Conservation (phyloP, 2,113 vertebrate genomes). For the Pollachius pollachius region DNA sequence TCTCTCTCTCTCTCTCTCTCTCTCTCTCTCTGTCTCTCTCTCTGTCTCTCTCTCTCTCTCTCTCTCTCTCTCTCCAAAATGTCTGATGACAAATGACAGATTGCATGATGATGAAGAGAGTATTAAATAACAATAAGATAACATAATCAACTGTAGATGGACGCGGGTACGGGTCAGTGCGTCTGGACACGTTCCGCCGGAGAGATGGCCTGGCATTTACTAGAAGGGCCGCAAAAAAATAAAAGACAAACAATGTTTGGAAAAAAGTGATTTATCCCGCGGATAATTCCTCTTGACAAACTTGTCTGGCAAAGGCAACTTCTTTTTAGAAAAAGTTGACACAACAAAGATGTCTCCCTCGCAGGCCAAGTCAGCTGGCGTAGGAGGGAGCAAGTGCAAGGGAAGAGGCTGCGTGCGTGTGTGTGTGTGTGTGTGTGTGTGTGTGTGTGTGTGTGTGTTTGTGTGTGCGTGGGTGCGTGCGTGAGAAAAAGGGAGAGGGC, state of each 20-base stretch:
- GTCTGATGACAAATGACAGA: conserved; percentile 26
- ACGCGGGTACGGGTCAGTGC: conserved; percentile 24
- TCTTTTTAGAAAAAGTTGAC: conserved; percentile 38
- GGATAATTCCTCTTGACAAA: conserved; percentile 43
- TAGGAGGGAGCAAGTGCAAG: neutral
- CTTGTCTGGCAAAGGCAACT: conserved; percentile 42
- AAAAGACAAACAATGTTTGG: conserved; percentile 42
- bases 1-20: conserved; percentile 2
- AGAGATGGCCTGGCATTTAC: conserved; percentile 31
- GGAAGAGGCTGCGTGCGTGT: conserved; percentile 26
- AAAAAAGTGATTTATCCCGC: conserved; percentile 49
- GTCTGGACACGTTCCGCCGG: conserved; percentile 27
- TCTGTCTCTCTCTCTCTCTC: neutral
- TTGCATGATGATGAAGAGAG: conserved; percentile 15
- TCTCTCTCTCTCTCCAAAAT: conserved; percentile 6
- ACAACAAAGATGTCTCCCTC: conserved; percentile 47
- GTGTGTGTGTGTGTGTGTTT: no score
- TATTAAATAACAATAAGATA: neutral
- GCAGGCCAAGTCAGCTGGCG: neutral
- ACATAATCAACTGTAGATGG: conserved; percentile 1
- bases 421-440: conserved; percentile 35
- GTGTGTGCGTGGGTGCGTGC: neutral
- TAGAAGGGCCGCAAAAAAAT: conserved; percentile 3
- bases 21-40: neutral
- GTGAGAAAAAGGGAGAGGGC: conserved; percentile 20